These are phyloP conservation scores for Steinernema khuongi DNA, from an alignment of 1,140 invertebrate genomes.

Conservation along the genomic window DNA sequence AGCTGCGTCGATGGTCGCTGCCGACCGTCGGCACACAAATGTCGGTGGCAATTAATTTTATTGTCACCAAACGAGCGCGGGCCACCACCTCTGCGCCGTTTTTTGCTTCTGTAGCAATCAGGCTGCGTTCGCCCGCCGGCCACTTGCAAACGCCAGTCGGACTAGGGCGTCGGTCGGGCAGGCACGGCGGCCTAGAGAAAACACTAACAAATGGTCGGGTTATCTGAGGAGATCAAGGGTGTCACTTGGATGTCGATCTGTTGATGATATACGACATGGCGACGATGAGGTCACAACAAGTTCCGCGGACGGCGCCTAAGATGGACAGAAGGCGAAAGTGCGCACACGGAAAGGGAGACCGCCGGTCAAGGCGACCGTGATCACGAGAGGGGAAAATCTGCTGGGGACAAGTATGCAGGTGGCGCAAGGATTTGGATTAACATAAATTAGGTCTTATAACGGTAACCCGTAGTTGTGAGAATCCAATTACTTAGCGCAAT, in stretches of 20 bases:
- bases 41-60: neutral
- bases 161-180: neutral
- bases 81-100: neutral
- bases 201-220: slow-evolving; percentile 16
- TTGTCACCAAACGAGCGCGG: neutral
- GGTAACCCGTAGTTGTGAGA: no score
- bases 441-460: no score
- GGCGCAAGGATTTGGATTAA: neutral
- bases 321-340: neutral
- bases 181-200: neutral
- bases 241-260: slow-evolving; percentile 12
- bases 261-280: slow-evolving; percentile 14
- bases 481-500: no score
- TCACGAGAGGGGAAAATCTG: neutral
- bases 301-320: neutral
- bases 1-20: neutral
- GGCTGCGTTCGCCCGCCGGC: no score
- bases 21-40: slow-evolving; percentile 4
- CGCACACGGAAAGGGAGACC: neutral
- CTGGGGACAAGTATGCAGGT: neutral
- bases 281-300: slow-evolving; percentile 16
- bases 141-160: neutral
- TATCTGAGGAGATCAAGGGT: neutral
- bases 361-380: slow-evolving; percentile 3
- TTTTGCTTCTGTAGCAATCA: neutral